Evolutionary conservation across 2,113 vertebrate genomes (phyloP).

Genomic region (Passerina amoena): DNA sequence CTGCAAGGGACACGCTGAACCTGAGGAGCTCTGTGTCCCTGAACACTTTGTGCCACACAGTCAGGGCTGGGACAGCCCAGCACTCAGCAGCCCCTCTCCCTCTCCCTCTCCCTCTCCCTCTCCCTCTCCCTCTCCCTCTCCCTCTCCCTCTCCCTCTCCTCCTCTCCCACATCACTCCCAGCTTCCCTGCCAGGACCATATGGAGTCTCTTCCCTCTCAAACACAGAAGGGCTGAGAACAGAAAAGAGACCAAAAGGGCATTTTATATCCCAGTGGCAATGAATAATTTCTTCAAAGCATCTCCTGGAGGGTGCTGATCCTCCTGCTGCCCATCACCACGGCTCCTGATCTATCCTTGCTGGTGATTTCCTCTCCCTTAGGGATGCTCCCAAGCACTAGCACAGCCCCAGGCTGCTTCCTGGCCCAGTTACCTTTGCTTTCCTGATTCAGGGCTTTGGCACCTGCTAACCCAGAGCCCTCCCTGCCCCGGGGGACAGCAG

Average conservation of each 20-base stretch:
- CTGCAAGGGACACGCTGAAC: too few species aligned
- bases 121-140: neutral
- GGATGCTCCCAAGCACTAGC: neutral
- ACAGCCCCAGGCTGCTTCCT: neutral
- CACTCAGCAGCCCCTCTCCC: neutral
- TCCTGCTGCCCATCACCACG: neutral
- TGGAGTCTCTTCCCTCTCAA: neutral
- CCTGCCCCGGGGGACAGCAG: neutral
- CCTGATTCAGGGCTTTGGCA: neutral
- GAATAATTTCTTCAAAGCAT: neutral
- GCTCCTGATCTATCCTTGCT: neutral
- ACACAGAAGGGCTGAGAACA: neutral
- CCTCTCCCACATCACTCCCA: too few species aligned
- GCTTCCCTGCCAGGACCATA: neutral
- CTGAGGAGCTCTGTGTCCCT: rapidly evolving
- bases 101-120: neutral
- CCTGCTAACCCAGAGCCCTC: rapidly evolving
- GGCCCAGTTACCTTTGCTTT: neutral
- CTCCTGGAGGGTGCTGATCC: neutral
- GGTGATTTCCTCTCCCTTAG: neutral
- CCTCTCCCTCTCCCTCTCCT: neutral
- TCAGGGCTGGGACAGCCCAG: neutral
- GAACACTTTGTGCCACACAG: rapidly evolving
- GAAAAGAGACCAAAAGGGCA: neutral
- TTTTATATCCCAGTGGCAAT: neutral